Base-by-base conservation (phyloP, 2,113 vertebrate genomes). In the Megalops atlanticus region DNA sequence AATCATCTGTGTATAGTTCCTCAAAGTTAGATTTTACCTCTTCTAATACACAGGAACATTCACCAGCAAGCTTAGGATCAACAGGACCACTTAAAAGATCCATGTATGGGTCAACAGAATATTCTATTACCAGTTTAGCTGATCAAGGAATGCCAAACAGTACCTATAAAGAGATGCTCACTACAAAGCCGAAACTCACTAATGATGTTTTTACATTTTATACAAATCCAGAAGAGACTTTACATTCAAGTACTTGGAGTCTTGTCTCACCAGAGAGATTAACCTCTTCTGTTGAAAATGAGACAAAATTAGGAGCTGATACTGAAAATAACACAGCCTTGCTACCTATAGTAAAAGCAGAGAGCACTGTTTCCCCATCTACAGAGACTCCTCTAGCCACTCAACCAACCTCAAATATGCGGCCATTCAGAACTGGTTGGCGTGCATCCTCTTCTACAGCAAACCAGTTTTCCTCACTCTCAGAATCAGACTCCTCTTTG, bases 311-410 rank as follows among this genome's bases (percentile, higher is more conserved):
- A 3, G 52, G 83, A 73, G 4, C 58, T 80, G 74, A 90, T 58
- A 58, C 15, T 88, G 91, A 86, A 89, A 83, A 88, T 85, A 90
- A 87, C 90, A 86, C 88, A 82, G 87, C 83, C 91, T 92, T n/a
- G n/a, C n/a, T n/a, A n/a, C n/a, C 90, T 18, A 94, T 84, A 86
- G 91, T 89, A 84, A 89, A 89, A 87, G 88, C 90, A 45, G 83
- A 86, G 87, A 87, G 4, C 21, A 74, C 16, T 18, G 21, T 91
- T 82, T 86, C 90, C 89, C 86, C 90, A 75, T 85, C 91, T 81
- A 87, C 91, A 80, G 86, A 89, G 81, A 86, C 90, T 86, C 83
- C 91, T 81, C 86, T 89, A 86, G 89, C 24, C 12, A 41, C 38
- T 52, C 2, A 3, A 0, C 31, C 18, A 8, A 21, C 36, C 4